Percentiles rank a stretch among this genome's conserved stretches.
phyloP scores from a whole-genome alignment of 2,797 vertebrate species.

The Lutjanus argentimaculatus region DNA sequence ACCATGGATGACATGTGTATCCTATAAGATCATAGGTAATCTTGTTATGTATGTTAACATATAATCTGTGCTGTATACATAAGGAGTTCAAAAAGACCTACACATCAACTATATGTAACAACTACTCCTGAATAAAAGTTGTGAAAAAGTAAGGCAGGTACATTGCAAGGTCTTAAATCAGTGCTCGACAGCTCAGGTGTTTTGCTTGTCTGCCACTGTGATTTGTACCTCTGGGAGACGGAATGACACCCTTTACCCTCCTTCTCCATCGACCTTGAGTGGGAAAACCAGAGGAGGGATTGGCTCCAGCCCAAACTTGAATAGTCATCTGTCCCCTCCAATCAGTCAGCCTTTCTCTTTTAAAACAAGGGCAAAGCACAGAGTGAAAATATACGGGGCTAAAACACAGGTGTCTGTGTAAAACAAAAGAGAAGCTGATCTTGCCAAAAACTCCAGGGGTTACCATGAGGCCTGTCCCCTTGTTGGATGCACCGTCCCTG shows the following conservation, averaged over 20 bases:
- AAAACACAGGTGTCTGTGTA: constrained; percentile 39
- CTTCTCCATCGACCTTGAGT: constrained; percentile 71
- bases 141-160: constrained; percentile 43
- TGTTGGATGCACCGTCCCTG: constrained; percentile 9
- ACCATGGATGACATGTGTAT: neutral
- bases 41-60: neutral
- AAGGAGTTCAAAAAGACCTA: neutral
- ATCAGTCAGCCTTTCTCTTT: constrained; percentile 71
- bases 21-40: neutral
- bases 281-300: constrained; percentile 58
- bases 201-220: constrained; percentile 71
- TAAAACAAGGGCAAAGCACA: constrained; percentile 63
- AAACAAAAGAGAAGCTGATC: constrained; percentile 47
- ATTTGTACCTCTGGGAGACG: constrained; percentile 68
- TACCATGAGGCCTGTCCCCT: constrained; percentile 29
- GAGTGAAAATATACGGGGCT: constrained; percentile 35
- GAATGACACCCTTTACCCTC: constrained; percentile 69
- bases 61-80: neutral
- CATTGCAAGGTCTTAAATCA: constrained; percentile 66
- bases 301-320: constrained; percentile 75
- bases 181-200: constrained; percentile 59
- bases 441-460: constrained; percentile 27
- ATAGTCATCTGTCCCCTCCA: constrained; percentile 79
- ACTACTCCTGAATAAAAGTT: constrained; percentile 50
- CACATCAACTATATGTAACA: constrained; percentile 4